A percentile compares a stretch with the other conserved stretches of the same genome.
phyloP scores from a whole-genome alignment of 2,113 vertebrate species.

The Pseudopipra pipra region DNA sequence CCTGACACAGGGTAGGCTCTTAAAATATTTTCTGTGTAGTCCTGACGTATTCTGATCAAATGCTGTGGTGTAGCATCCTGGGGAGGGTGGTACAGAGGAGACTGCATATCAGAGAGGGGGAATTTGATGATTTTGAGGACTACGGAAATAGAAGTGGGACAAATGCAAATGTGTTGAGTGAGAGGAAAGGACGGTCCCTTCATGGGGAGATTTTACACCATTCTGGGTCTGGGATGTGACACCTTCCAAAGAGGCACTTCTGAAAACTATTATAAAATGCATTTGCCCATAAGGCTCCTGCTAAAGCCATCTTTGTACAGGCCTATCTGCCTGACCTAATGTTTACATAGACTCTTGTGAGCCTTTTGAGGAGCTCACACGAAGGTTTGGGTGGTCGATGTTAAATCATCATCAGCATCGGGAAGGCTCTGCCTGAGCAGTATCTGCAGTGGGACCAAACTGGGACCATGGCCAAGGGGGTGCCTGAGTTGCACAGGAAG shows the following conservation, averaged over 20 bases:
- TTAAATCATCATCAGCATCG: background rate
- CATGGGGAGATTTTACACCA: background rate
- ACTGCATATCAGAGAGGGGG: background rate
- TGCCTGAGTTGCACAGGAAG: background rate
- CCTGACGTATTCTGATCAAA: background rate
- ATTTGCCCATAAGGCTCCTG: background rate
- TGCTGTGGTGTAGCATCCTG: background rate
- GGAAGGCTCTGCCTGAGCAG: background rate
- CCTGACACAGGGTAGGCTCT: background rate
- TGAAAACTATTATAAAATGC: background rate
- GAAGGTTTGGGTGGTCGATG: accelerated
- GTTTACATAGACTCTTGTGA: background rate
- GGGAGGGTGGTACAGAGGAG: background rate
- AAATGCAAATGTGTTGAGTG: background rate
- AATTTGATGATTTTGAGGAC: background rate
- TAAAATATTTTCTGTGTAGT: background rate
- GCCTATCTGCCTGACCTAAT: background rate
- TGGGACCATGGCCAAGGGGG: background rate
- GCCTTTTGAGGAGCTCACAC: background rate
- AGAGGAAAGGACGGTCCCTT: background rate
- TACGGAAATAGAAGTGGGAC: background rate
- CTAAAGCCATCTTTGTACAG: background rate
- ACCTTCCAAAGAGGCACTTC: background rate
- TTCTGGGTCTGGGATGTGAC: background rate
- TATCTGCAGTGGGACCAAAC: background rate